Evolutionary conservation across 2,113 vertebrate genomes (phyloP), one percentile per base, ranked within the genome.

Genomic region (Azemiops feae): DNA sequence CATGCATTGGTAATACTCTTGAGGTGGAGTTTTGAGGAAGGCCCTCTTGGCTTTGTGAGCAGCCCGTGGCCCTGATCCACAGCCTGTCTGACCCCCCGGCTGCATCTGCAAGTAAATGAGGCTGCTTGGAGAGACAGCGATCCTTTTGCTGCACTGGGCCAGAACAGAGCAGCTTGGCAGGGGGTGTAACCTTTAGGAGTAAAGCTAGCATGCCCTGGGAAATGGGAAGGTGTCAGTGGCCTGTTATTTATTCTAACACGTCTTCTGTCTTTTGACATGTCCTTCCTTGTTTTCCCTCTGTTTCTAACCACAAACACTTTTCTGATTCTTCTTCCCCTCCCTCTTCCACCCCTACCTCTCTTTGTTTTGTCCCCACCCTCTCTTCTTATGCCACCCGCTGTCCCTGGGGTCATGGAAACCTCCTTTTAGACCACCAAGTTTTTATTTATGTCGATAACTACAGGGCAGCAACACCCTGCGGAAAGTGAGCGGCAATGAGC

Each of bases 361-460:
- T 96, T 94, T 95, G 95, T 96, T 95, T 96, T 94, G 90, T 96
- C 96, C 94, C 94, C 95, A 96, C 95, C 69, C 96, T 88, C 94
- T 93, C 95, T 95, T 96, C 97, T 97, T 95, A 96, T 95, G 96
- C 92, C 95, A 94, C 94, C 97, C 94, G 92, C 94, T 93, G 47
- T 87, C 88, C 98, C 98, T 98, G 97, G 98, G 97, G 97, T 98
- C 97, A 98, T 96, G 98, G 98, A 98, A 98, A 97, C 98, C 93
- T 96, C 94, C 96, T 97, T 97, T 99, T 98, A 98, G 98, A 99
- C 98, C 98, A 98, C 98, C 98, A 98, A 99, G 98, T 98, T 98
- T 99, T 99, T 99, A 98, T 99, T 99, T 99, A 98, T 99, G 98
- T 99, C 99, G 92, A 98, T 99, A 98, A 99, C 98, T 99, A 97